A percentile compares a stretch with the other conserved stretches of the same genome.
Conservation (phyloP, 2,797 vertebrate species). For the Falco cherrug region DNA sequence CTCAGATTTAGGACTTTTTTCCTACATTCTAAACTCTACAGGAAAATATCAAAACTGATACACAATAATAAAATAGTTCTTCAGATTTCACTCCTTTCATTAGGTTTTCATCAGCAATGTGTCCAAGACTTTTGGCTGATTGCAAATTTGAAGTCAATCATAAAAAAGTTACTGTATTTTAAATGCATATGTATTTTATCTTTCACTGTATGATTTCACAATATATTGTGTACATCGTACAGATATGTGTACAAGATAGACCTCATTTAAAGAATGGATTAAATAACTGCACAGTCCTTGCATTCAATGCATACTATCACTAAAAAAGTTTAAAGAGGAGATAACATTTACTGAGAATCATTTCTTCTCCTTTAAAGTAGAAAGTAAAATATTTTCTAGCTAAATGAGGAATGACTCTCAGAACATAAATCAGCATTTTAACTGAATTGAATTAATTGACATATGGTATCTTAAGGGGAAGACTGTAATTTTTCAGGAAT, state of each 20-base stretch:
- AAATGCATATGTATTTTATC: background rate
- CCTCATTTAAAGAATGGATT: background rate
- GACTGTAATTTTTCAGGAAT: background rate
- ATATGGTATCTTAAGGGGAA: background rate
- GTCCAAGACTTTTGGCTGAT: background rate
- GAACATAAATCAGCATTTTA: constrained; percentile 5
- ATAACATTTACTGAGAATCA: constrained; percentile 18
- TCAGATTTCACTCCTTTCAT: background rate
- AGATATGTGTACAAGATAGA: background rate
- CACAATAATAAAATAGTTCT: background rate
- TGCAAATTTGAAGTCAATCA: background rate
- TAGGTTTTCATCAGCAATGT: background rate
- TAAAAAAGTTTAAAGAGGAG: background rate
- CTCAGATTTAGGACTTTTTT: background rate
- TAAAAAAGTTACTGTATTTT: background rate
- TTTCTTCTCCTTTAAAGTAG: constrained; percentile 20
- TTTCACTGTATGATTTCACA: background rate
- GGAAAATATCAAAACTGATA: background rate
- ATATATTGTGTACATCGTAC: background rate
- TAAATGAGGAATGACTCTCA: constrained; percentile 20
- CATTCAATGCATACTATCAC: background rate
- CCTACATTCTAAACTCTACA: background rate
- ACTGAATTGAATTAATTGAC: constrained; percentile 32
- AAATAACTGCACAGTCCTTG: background rate
- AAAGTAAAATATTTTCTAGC: background rate